Conservation (phyloP, 1,140 invertebrate species). For the Drosophila takahashii region DNA sequence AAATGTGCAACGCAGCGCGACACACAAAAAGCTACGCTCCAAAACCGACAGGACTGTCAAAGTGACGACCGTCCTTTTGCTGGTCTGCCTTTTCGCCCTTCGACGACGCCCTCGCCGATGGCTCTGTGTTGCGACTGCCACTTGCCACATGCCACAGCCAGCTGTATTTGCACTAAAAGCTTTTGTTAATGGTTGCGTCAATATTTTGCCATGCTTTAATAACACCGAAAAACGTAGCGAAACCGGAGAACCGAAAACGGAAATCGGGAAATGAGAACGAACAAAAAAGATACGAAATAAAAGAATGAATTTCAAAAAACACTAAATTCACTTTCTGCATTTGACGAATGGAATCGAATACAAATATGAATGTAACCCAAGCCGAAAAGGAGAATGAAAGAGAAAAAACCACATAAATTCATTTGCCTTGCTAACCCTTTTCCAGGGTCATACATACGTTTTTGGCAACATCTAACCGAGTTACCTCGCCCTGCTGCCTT, state of each 20-base stretch:
- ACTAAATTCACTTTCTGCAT: constrained; percentile 62
- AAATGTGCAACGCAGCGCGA: constrained; percentile 55
- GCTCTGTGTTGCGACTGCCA: background rate
- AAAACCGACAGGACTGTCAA: constrained; percentile 75
- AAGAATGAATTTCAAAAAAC: constrained; percentile 28
- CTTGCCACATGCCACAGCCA: constrained; percentile 42
- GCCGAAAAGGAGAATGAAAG: constrained; percentile 19
- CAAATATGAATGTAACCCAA: constrained; percentile 34
- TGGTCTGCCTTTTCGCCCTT: constrained; percentile 38
- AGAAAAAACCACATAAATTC: constrained; percentile 70
- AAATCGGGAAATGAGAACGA: constrained; percentile 32
- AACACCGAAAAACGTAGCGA: constrained; percentile 26
- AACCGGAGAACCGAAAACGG: constrained; percentile 40
- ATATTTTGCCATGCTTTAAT: constrained; percentile 71
- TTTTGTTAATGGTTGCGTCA: constrained; percentile 77
- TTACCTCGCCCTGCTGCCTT: constrained; percentile 22
- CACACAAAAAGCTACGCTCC: constrained; percentile 48
- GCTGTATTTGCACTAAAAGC: constrained; percentile 71
- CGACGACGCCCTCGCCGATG: constrained; percentile 22
- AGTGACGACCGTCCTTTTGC: constrained; percentile 48
- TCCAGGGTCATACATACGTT: constrained; percentile 48
- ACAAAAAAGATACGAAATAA: constrained; percentile 24
- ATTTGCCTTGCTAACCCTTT: constrained; percentile 67
- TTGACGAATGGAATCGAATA: constrained; percentile 73
- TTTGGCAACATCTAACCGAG: constrained; percentile 21